Evolutionary conservation across 2,797 vertebrate genomes (phyloP).

Genomic region (Eulemur albifrons): DNA sequence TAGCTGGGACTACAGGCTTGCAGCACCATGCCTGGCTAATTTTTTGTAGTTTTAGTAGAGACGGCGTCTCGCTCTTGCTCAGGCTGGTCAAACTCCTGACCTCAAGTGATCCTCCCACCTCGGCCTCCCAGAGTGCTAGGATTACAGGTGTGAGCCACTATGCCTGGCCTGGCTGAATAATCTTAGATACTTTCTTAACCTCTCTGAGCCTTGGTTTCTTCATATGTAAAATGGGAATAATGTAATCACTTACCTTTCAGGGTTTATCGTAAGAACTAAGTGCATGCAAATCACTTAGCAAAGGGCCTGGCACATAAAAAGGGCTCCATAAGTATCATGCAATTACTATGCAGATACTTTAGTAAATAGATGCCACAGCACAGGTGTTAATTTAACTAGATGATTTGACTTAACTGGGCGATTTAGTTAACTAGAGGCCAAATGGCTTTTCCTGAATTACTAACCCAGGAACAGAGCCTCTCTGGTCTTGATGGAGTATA

Average conservation of each 20-base stretch:
- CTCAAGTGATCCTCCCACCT: too few species aligned
- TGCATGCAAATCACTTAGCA: not conserved
- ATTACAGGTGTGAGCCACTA: too few species aligned
- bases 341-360: not conserved
- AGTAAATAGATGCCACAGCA: not conserved
- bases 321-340: not conserved
- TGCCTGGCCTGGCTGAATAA: not conserved
- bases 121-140: too few species aligned
- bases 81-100: too few species aligned
- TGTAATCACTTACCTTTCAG: not conserved
- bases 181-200: not conserved
- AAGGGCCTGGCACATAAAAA: not conserved
- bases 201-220: not conserved
- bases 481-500: not conserved
- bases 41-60: too few species aligned
- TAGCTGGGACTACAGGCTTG: too few species aligned
- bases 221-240: not conserved
- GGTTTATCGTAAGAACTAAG: not conserved
- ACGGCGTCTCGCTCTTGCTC: too few species aligned
- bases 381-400: not conserved
- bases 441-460: not conserved
- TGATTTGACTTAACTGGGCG: not conserved
- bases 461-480: not conserved
- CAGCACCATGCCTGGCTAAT: too few species aligned
- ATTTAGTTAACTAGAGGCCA: not conserved